A percentile compares a stretch with the other conserved stretches of the same genome.
Conservation (phyloP, 2,113 vertebrate species). For the Mandrillus leucophaeus region DNA sequence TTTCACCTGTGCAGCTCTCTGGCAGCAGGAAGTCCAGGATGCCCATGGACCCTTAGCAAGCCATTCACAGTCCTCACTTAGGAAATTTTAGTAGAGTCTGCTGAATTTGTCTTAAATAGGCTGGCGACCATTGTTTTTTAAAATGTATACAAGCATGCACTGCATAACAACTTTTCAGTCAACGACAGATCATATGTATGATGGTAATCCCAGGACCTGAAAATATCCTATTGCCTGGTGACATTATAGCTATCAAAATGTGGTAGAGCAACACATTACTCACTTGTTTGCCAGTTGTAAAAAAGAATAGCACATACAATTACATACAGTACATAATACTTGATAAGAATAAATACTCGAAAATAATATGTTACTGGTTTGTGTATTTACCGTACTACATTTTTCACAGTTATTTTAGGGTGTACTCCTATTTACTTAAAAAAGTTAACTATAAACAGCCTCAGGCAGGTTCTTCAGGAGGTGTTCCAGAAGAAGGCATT, state of each 20-base stretch:
- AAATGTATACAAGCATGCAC: not conserved
- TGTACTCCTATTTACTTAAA: not conserved
- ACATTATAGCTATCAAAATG: not conserved
- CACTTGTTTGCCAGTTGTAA: not conserved
- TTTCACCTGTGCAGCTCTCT: not conserved
- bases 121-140: not conserved
- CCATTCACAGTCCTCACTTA: not conserved
- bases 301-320: not conserved
- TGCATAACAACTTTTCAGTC: not conserved
- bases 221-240: not conserved
- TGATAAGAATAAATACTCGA: not conserved
- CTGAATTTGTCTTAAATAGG: not conserved
- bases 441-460: not conserved
- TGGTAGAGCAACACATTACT: not conserved
- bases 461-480: not conserved
- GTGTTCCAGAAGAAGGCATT: not conserved
- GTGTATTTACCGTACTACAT: not conserved
- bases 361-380: not conserved
- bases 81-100: not conserved
- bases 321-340: not conserved
- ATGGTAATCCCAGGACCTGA: not conserved
- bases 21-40: not conserved
- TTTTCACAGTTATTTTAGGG: not conserved
- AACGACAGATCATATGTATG: not conserved
- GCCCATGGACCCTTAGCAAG: not conserved